Evolutionary conservation across 2,888 invertebrate genomes (phyloP), one percentile per base, ranked within the genome.

Genomic region (Labia minor): DNA sequence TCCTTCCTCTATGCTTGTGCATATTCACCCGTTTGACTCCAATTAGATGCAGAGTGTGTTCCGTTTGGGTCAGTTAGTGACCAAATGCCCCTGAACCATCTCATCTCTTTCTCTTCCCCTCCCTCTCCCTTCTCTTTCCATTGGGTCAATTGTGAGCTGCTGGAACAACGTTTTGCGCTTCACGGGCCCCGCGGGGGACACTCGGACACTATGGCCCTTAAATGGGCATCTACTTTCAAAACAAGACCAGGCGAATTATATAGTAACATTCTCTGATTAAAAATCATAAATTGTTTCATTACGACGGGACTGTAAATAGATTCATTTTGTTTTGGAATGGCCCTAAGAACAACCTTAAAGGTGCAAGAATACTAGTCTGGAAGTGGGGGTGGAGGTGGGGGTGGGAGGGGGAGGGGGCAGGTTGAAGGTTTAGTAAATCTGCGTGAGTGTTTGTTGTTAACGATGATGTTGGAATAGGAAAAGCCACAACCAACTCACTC

Each of bases 1-100:
- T n/a, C n/a, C n/a, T n/a, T n/a, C n/a, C n/a, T n/a, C n/a, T n/a
- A n/a, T n/a, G n/a, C n/a, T n/a, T n/a, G n/a, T n/a, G n/a, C n/a
- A n/a, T n/a, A n/a, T n/a, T n/a, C n/a, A n/a, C 26, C 26, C 26
- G 26, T 6, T 8, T 8, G 26, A 26, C 26, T 26, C 26, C 49
- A 49, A 49, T 49, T 49, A 49, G 49, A 49, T 49, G 49, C 49
- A 49, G 49, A 49, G 49, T 10, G 49, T 11, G 49, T 49, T 49
- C 49, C 49, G 49, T 49, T 49, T 49, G 49, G 49, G 49, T 49
- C 49, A 49, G 49, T 49, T 49, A 49, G 49, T 49, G 49, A 49
- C 49, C 49, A 49, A 49, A 49, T 49, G 49, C 49, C 49, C 49
- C 49, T 49, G 49, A 49, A 49, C 49, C 49, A 6, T 11, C 49